These are phyloP conservation scores for Salticus scenicus DNA, from an alignment of 2,888 invertebrate species.

Conservation along the genomic window DNA sequence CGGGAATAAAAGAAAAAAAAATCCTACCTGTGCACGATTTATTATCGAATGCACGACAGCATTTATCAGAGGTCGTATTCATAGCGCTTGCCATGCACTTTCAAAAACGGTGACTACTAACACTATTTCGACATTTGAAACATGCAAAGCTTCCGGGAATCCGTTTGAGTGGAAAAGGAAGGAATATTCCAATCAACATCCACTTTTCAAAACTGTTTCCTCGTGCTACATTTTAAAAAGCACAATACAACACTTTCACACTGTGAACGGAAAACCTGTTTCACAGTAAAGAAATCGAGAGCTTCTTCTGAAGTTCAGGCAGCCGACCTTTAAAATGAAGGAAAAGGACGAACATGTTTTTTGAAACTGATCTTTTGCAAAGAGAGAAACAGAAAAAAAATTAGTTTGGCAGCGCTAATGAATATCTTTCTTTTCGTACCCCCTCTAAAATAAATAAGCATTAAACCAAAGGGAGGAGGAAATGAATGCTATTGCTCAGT, in stretches of 20 bases:
- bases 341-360: not conserved
- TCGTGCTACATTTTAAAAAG: not conserved
- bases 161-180: too few species aligned
- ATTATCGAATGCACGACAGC: not conserved
- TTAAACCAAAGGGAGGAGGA: not conserved
- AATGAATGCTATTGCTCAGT: not conserved
- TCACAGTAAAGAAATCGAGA: not conserved
- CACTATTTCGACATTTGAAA: too few species aligned
- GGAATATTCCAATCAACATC: not conserved
- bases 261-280: not conserved
- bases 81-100: not conserved
- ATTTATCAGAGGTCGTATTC: not conserved
- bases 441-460: not conserved
- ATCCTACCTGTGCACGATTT: not conserved
- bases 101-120: not conserved
- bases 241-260: not conserved
- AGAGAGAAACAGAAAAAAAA: not conserved
- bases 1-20: too few species aligned
- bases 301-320: not conserved
- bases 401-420: conserved; percentile 4
- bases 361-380: not conserved
- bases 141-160: too few species aligned
- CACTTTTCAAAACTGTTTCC: not conserved
- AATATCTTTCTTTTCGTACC: not conserved
- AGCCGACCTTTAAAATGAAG: conserved; percentile 4